Conservation (phyloP, 2,888 invertebrate species). For the Morinoia aosen region DNA sequence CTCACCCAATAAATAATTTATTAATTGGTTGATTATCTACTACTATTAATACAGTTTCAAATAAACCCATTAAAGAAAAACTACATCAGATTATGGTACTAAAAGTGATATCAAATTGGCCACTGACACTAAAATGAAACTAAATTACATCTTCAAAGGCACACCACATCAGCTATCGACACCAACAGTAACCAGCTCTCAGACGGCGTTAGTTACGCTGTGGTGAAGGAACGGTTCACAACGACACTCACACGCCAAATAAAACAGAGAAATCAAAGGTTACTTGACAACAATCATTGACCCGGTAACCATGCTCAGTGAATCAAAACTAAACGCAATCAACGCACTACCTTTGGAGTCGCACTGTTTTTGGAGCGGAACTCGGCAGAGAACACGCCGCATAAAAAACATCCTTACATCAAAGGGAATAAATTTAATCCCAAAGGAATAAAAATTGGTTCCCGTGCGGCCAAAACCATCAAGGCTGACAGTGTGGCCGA, state of each 20-base stretch:
- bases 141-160: too few species aligned
- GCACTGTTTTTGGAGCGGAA: neutral
- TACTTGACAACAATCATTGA: neutral
- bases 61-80: neutral
- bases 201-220: neutral
- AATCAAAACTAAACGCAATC: neutral
- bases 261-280: neutral
- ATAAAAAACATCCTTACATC: neutral
- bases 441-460: slow-evolving; percentile 4
- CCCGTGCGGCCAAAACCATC: neutral
- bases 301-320: neutral
- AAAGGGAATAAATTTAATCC: slow-evolving; percentile 17
- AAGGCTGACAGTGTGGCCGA: neutral
- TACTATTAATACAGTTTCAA: neutral
- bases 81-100: neutral
- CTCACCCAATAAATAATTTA: neutral
- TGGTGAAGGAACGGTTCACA: neutral
- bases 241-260: neutral
- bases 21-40: neutral
- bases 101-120: neutral
- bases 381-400: neutral
- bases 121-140: neutral
- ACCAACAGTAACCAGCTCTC: neutral
- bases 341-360: neutral
- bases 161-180: neutral